Base-by-base conservation (phyloP, 2,113 vertebrate species). In the Kryptolebias marmoratus region DNA sequence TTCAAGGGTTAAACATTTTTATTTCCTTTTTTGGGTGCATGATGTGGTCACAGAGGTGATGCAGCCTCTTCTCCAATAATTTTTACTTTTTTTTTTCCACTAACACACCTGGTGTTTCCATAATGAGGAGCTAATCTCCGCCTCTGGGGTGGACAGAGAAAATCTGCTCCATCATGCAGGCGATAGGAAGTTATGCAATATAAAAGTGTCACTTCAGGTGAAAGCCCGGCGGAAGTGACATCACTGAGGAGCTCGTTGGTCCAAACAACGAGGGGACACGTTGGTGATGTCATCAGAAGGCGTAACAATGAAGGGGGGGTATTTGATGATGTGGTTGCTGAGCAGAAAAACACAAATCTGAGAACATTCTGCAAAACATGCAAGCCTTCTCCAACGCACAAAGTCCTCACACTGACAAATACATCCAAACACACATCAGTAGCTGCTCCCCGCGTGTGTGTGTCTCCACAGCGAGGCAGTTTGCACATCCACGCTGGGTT, bases 401-500 rank as follows among this genome's bases (percentile, higher is more conserved):
- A 47, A 55, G 58, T 47, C 28, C 74, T 67, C 64, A 44, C 54
- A 81, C 71, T 36, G 47, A 74, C 71, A 80, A 31, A 71, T 27
- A n/a, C 71, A 73, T 42, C 54, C 60, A 72, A 56, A 67, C 60
- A 54, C 69, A 60, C 66, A 82, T 84, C 70, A 66, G 80, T 66
- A 56, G 73, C n/a, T 52, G 36, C 67, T 54, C 67, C 49, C 62
- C 62, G 83, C 76, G 82, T 74, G 63, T 79, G 64, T 66, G 72
- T 75, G 73, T 80, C 83, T 86, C 79, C 84, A 64, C 59, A 81
- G 84, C 81, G 59, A 79, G 58, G 82, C 85, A 66, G 73, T 88
- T 87, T 83, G 84, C 81, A 86, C 86, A 89, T 86, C 83, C 88
- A 90, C 86, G 79, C 84, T 71, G 85, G 64, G 88, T 93, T 92